These are phyloP conservation scores for Sacculina carcini DNA, from an alignment of 2,888 invertebrate species.

Conservation along the genomic window DNA sequence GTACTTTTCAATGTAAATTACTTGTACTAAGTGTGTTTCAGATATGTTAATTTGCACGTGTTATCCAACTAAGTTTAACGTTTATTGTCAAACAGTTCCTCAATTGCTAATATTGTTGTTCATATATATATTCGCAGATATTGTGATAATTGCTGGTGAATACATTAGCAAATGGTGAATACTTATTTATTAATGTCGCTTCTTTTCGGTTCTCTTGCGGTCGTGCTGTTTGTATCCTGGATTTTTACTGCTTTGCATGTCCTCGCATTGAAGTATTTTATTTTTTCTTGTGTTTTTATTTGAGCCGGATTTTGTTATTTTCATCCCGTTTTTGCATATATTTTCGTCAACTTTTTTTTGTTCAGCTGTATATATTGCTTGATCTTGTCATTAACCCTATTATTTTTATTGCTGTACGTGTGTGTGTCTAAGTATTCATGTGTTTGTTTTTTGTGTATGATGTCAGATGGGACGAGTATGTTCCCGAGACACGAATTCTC, in stretches of 20 bases:
- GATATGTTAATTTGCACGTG: too few relatives aligned
- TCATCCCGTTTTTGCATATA: neutral
- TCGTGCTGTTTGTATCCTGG: too few relatives aligned
- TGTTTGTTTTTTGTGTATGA: constrained; percentile 5
- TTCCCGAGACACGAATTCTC: constrained; percentile 62
- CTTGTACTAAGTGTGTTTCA: too few relatives aligned
- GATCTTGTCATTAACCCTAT: neutral
- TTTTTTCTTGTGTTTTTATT: too few relatives aligned
- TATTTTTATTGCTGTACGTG: neutral
- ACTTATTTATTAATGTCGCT: neutral
- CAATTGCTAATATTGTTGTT: neutral
- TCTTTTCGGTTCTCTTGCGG: neutral
- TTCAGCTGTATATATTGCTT: neutral
- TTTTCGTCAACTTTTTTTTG: neutral
- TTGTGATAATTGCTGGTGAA: neutral
- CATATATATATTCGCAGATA: neutral
- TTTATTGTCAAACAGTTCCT: too few relatives aligned
- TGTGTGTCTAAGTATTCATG: constrained; percentile 17
- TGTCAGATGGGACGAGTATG: constrained; percentile 33
- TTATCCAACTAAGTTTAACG: too few relatives aligned
- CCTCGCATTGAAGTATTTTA: too few relatives aligned
- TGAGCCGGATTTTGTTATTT: too few relatives aligned
- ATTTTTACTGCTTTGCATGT: too few relatives aligned
- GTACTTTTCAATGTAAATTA: too few relatives aligned
- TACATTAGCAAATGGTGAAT: too few relatives aligned